Evolutionary conservation across 2,797 vertebrate species (phyloP).

Genomic region (Platyrinchus mystaceus): DNA sequence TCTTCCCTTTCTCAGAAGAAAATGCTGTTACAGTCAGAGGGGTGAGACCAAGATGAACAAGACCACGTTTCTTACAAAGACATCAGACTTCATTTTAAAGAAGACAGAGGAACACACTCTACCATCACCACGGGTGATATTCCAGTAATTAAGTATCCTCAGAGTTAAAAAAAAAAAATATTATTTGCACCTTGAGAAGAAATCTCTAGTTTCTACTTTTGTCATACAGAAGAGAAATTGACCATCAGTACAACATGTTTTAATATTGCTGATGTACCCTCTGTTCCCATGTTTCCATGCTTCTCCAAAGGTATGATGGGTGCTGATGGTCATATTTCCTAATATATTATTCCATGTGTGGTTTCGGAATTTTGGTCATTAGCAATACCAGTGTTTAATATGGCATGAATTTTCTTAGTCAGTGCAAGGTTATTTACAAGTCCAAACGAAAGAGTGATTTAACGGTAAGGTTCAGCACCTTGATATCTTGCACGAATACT

Average conservation of each 20-base stretch:
- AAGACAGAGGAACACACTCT: background rate
- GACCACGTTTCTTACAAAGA: background rate
- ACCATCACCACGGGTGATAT: background rate
- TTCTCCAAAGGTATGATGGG: background rate
- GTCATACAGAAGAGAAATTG: background rate
- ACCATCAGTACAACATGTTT: background rate
- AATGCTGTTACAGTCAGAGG: background rate
- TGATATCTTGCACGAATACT: background rate
- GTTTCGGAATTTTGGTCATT: background rate
- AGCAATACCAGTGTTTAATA: background rate
- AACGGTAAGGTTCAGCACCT: background rate
- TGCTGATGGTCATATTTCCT: background rate
- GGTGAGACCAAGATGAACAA: background rate
- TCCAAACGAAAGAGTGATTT: background rate
- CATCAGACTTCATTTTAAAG: background rate
- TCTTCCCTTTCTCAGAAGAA: background rate
- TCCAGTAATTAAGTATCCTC: background rate
- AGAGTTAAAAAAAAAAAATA: background rate
- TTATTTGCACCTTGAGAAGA: background rate
- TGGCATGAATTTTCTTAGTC: background rate
- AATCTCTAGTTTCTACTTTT: background rate
- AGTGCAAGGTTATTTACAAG: background rate
- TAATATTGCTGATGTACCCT: background rate
- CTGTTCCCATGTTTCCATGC: background rate
- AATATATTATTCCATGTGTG: background rate